These are phyloP conservation scores for Rhagophthalmus giganteus DNA, from an alignment of 2,888 invertebrate species.

Conservation along the genomic window DNA sequence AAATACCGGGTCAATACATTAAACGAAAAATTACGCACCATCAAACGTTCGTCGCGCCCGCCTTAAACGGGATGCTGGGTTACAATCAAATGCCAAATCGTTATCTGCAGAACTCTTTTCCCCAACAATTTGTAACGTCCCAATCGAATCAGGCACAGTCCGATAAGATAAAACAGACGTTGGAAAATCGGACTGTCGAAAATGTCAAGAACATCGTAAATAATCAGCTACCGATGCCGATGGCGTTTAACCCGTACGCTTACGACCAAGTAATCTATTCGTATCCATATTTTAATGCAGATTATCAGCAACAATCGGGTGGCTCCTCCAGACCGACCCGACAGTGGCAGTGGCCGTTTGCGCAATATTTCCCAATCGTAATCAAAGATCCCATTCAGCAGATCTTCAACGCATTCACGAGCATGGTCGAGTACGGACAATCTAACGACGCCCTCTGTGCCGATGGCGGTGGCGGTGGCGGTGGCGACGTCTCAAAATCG, in stretches of 20 bases:
- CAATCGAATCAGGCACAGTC: background rate
- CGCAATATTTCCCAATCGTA: constrained; percentile 60
- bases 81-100: background rate
- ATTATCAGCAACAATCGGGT: constrained; percentile 18
- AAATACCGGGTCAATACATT: constrained; percentile 46
- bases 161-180: constrained; percentile 8
- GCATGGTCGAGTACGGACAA: constrained; percentile 64
- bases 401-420: constrained; percentile 59
- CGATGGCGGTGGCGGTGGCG: no score
- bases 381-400: constrained; percentile 62
- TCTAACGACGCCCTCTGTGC: constrained; percentile 26
- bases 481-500: background rate
- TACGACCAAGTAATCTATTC: constrained; percentile 5
- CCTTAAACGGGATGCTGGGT: background rate
- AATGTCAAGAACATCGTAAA: constrained; percentile 47
- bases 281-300: constrained; percentile 12
- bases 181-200: constrained; percentile 45
- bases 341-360: constrained; percentile 58
- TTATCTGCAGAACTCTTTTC: background rate
- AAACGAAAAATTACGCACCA: constrained; percentile 52
- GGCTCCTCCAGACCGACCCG: constrained; percentile 38
- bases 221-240: constrained; percentile 16
- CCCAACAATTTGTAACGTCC: background rate
- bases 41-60: constrained; percentile 45
- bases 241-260: background rate